These are phyloP conservation scores for Limenitis camilla DNA, from an alignment of 2,888 invertebrate species.

Conservation along the genomic window DNA sequence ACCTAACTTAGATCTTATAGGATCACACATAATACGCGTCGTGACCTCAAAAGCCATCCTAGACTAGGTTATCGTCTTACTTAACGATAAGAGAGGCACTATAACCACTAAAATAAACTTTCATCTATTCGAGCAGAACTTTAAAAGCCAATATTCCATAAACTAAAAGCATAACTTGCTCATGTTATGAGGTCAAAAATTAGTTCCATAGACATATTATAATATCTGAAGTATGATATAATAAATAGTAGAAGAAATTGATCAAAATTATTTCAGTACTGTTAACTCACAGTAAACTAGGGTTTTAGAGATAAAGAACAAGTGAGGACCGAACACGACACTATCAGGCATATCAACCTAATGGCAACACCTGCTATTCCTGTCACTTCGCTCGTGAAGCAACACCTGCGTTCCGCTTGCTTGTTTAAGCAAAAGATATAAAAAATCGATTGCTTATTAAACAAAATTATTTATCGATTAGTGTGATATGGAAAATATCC, in stretches of 20 bases:
- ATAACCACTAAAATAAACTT: background rate
- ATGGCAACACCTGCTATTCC: slow-evolving; percentile 27
- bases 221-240: no score
- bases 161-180: background rate
- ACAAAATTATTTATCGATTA: slow-evolving; percentile 6
- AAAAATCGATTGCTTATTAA: slow-evolving; percentile 9
- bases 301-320: no score
- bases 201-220: no score
- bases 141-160: slow-evolving; percentile 4
- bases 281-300: no score
- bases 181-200: background rate
- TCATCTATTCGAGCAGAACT: slow-evolving; percentile 3
- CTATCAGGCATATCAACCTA: no score
- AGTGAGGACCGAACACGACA: no score
- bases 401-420: slow-evolving; percentile 23
- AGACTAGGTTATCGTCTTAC: background rate
- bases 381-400: slow-evolving; percentile 18
- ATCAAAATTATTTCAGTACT: no score
- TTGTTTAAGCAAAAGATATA: slow-evolving; percentile 15
- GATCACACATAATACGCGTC: background rate
- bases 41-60: background rate
- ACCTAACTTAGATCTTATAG: background rate
- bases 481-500: no score
- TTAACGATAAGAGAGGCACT: slow-evolving; percentile 1
- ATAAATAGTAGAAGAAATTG: no score